Percentiles rank a stretch among this genome's conserved stretches.
Evolutionary conservation across 1,140 invertebrate species (phyloP).

Genomic region (Bombyx mori): ASM3026992v2 NC_085131.1:7048001-7048500

Average conservation of each 20-base stretch:
- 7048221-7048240: neutral
- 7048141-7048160: slow-evolving; percentile 10
- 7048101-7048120: slow-evolving; percentile 7
- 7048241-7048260: slow-evolving; percentile 95
- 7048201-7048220: slow-evolving; percentile 6
- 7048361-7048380: too few species aligned
- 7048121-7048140: neutral
- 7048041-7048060: neutral
- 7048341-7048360: too few species aligned
- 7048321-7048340: too few species aligned
- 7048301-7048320: too few species aligned
- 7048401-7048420: too few species aligned
- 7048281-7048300: slow-evolving; percentile 94
- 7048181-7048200: slow-evolving; percentile 8
- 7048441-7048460: too few species aligned
- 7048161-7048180: neutral
- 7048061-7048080: slow-evolving; percentile 14
- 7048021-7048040: neutral
- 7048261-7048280: slow-evolving; percentile 94
- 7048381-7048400: too few species aligned
- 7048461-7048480: too few species aligned
- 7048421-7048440: too few species aligned
- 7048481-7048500: too few species aligned
- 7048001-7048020: slow-evolving; percentile 26
- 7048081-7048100: slow-evolving; percentile 48